Evolutionary conservation across 2,888 invertebrate species (phyloP).

Genomic region (Tillus elongatus): DNA sequence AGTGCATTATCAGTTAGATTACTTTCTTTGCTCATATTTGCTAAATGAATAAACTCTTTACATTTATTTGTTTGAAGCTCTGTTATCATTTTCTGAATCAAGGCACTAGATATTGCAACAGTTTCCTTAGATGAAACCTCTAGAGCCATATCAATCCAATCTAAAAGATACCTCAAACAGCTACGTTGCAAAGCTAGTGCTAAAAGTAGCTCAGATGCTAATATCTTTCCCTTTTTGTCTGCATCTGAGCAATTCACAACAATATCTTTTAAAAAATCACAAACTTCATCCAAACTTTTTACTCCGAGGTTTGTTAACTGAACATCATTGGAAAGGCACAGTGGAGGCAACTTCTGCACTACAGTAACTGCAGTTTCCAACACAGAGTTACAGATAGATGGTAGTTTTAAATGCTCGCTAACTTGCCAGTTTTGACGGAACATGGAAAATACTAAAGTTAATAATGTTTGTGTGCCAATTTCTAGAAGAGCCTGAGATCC

Average conservation of each 20-base stretch:
- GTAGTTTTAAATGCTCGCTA: constrained; percentile 36
- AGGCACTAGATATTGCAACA: constrained; percentile 28
- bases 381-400: constrained; percentile 50
- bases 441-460: constrained; percentile 50
- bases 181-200: constrained; percentile 52
- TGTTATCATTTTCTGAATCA: constrained; percentile 30
- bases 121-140: constrained; percentile 31
- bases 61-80: constrained; percentile 31
- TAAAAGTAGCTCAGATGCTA: constrained; percentile 47
- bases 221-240: constrained; percentile 40
- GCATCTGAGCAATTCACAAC: constrained; percentile 45
- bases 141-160: constrained; percentile 55
- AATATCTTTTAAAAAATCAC: constrained; percentile 45
- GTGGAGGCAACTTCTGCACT: constrained; percentile 47
- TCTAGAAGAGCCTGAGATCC: constrained; percentile 50
- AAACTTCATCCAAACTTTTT: constrained; percentile 48
- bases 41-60: constrained; percentile 19
- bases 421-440: constrained; percentile 51
- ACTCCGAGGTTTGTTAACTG: constrained; percentile 47
- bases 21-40: constrained; percentile 24
- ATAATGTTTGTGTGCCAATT: constrained; percentile 52
- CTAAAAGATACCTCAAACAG: constrained; percentile 49
- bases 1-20: constrained; percentile 47
- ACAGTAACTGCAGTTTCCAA: constrained; percentile 49
- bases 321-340: constrained; percentile 51